Evolutionary conservation across 2,888 invertebrate genomes (phyloP).

Genomic region (Drosophila quinaria): DNA sequence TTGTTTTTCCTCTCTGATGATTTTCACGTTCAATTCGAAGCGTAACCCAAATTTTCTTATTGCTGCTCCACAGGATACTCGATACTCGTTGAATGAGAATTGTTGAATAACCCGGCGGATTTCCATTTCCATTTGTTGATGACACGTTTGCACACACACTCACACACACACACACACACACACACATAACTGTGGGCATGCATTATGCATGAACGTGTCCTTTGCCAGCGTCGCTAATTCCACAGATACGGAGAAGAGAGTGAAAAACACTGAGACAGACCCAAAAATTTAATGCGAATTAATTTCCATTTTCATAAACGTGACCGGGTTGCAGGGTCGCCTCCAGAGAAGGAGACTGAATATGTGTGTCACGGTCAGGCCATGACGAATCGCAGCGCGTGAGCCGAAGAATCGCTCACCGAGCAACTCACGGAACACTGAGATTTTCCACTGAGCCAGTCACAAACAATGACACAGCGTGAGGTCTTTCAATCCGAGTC

Average conservation of each 20-base stretch:
- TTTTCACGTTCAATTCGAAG: constrained; percentile 15
- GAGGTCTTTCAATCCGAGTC: constrained; percentile 33
- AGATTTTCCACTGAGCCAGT: constrained; percentile 40
- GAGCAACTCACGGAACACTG: constrained; percentile 4
- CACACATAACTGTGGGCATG: constrained; percentile 2
- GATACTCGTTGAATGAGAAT: constrained; percentile 42
- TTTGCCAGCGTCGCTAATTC: constrained; percentile 72
- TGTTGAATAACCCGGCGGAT: constrained; percentile 41
- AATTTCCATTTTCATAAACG: constrained; percentile 67
- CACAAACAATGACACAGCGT: constrained; percentile 62
- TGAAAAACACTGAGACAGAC: constrained; percentile 13
- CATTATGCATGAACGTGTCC: constrained; percentile 73
- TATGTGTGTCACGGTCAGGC: constrained; percentile 75
- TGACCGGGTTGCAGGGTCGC: constrained; percentile 47
- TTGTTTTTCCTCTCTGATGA: constrained; percentile 4
- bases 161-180: constrained; percentile 1
- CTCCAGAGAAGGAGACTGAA: background rate
- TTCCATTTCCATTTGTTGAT: constrained; percentile 59
- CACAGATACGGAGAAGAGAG: constrained; percentile 30
- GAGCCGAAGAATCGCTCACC: constrained; percentile 60
- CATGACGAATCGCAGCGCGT: constrained; percentile 73
- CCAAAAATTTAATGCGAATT: constrained; percentile 74
- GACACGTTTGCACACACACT: constrained; percentile 50
- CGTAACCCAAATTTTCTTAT: constrained; percentile 14
- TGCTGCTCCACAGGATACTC: constrained; percentile 47